phyloP scores from a whole-genome alignment of 2,113 vertebrate genomes.

The Probosciger aterrimus region DNA sequence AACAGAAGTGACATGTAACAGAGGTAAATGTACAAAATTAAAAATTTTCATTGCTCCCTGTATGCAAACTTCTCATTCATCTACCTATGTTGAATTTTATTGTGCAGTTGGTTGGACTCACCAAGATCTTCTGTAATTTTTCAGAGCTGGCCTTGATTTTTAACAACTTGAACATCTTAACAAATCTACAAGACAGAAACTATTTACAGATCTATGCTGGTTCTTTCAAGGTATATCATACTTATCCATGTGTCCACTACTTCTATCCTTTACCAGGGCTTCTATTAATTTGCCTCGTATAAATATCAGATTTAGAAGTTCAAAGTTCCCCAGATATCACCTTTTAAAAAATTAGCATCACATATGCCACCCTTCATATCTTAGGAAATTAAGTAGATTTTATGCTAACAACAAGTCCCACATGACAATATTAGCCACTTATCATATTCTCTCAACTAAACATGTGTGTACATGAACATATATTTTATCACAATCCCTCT shows the following conservation, averaged over 20 bases:
- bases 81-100: background rate
- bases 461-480: fast-evolving
- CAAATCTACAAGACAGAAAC: background rate
- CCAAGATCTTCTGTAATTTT: background rate
- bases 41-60: background rate
- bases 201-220: background rate
- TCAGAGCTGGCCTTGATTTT: background rate
- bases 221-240: background rate
- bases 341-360: background rate
- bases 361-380: background rate
- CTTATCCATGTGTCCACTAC: background rate
- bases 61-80: background rate
- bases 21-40: background rate
- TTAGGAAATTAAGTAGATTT: background rate
- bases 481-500: background rate
- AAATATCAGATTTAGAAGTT: background rate
- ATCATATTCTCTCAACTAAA: background rate
- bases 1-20: background rate
- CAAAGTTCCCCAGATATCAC: background rate
- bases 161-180: background rate
- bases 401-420: background rate
- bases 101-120: background rate
- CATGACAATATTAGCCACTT: background rate
- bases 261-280: background rate
- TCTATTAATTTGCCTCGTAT: background rate